These are phyloP conservation scores for Channa maculata DNA, from an alignment of 2,113 vertebrate genomes.

Conservation along the genomic window DNA sequence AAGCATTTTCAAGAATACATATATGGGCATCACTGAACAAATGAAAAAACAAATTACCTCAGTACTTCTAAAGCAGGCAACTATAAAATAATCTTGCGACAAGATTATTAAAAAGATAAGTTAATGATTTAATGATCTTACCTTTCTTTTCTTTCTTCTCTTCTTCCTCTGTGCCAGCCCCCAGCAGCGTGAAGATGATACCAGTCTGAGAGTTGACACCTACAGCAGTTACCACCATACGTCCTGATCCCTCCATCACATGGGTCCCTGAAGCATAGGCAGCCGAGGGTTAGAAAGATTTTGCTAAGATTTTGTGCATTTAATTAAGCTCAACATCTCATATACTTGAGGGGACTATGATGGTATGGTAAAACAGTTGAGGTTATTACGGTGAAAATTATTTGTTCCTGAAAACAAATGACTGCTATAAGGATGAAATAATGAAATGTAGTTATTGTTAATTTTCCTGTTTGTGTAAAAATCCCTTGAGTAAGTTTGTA, in stretches of 20 bases:
- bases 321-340: too few relatives aligned
- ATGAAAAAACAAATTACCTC: constrained; percentile 12
- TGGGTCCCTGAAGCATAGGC: constrained; percentile 88
- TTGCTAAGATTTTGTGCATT: too few relatives aligned
- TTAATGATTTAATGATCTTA: constrained; percentile 63
- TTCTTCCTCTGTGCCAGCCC: constrained; percentile 92
- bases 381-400: too few relatives aligned
- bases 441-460: not conserved
- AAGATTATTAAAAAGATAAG: not conserved
- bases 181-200: constrained; percentile 97
- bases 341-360: too few relatives aligned
- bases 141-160: constrained; percentile 99
- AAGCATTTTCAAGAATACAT: constrained; percentile 28
- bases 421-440: too few relatives aligned
- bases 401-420: not conserved
- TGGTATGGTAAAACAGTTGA: too few relatives aligned
- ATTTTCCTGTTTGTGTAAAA: not conserved
- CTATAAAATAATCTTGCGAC: not conserved
- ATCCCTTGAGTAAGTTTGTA: too few relatives aligned
- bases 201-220: constrained; percentile 99
- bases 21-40: constrained; percentile 47
- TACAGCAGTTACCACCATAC: constrained; percentile 96
- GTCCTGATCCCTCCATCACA: constrained; percentile 98
- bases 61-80: constrained; percentile 14
- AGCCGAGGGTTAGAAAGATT: not conserved